Conservation (phyloP, 35 echinoderm and acorn worm species). For the Lytechinus pictus region DNA sequence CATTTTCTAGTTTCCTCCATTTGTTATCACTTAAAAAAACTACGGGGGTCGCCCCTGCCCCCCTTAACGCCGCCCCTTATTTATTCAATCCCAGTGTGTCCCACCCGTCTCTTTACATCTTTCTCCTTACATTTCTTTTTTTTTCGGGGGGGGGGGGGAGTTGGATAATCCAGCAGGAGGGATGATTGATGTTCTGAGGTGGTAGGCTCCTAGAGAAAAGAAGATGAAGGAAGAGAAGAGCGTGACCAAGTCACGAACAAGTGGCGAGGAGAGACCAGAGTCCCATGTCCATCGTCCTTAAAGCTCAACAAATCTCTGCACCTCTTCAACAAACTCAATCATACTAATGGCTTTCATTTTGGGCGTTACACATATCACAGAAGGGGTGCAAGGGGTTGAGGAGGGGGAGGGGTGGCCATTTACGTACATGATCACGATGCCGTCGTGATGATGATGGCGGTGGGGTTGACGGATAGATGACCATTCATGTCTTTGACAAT, state of each 20-base stretch:
- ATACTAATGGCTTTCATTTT: conserved; percentile 37
- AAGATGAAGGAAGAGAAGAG: not conserved
- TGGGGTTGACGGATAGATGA: no score
- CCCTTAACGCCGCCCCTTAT: no score
- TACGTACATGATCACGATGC: no score
- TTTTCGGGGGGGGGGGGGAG: not conserved
- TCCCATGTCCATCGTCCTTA: not conserved
- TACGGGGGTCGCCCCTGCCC: no score
- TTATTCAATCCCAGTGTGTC: not conserved
- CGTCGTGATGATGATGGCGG: no score
- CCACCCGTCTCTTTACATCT: not conserved
- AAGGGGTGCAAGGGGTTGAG: not conserved
- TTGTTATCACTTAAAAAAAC: no score
- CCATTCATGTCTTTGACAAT: no score
- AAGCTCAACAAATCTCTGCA: conserved; percentile 22
- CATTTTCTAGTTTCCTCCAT: no score
- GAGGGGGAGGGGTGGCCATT: no score
- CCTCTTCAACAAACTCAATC: conserved; percentile 31
- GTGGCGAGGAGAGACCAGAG: not conserved
- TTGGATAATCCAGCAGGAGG: not conserved
- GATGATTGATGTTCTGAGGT: conserved; percentile 32
- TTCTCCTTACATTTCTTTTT: not conserved
- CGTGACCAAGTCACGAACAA: conserved; percentile 21
- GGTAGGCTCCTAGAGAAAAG: not conserved
- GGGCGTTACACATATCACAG: not conserved